Base-by-base conservation (phyloP, 1,140 invertebrate genomes). In the Drosophila ercepeae region DNA sequence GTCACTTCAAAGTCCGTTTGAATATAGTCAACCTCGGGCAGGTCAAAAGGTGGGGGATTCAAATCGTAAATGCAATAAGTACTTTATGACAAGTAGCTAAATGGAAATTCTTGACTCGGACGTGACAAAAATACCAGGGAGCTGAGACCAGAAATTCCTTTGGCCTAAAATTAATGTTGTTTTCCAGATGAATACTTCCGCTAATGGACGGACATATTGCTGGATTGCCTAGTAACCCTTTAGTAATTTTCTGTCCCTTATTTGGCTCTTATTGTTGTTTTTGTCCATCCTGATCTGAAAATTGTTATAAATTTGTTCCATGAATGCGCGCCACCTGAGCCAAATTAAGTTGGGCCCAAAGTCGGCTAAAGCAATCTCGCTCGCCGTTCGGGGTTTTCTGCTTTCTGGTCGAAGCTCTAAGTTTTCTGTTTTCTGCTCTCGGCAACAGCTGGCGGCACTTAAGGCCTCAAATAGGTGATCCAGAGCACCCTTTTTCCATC, bases 221-320 rank as follows among this genome's bases (percentile, higher is more conserved):
- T 34, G 59, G 42, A 60, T 55, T 68, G 46, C 46, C 71, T 69
- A 61, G 52, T 75, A 52, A 78, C 53, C 70, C 70, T 63, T 57
- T 59, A 14, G 50, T 49, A 51, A 68, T 58, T 69, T 75, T 13
- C 36, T 36, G 53, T 34, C 29, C 41, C 46, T 63, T 16, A 9
- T 16, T 16, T 42, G 39, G 39, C 0, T 29, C 27, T 48, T 52
- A 19, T 63, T 48, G 71, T 58, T 60, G 70, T 61, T 79, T 75
- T 63, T 42, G 13, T 44, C 32, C 65, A 61, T 61, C 53, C 59
- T 74, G 75, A 75, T 75, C 81, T 59, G 48, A 53, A 79, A 84
- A 84, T 86, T 84, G 75, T 86, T 84, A 79, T 75, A 86, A 84
- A 84, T 84, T 89, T 89, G 76, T 77, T 76, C 67, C 84, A 68